Conservation (phyloP, 2,797 vertebrate genomes). For the Paratrypauchen microcephalus region DNA sequence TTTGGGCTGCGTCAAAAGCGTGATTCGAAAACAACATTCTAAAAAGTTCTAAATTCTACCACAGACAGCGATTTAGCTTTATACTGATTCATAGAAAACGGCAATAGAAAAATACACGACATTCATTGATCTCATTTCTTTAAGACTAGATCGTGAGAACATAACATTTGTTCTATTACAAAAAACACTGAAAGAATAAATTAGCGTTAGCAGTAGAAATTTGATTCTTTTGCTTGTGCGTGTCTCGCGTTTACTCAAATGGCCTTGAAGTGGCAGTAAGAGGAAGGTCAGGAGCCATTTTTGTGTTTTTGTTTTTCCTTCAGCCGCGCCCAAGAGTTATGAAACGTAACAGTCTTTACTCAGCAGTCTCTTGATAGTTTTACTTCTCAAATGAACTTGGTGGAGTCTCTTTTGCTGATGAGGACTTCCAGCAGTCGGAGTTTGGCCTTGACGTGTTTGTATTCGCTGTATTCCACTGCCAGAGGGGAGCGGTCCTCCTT, state of each 20-base stretch:
- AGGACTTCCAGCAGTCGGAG: constrained; percentile 93
- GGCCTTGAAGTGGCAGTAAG: constrained; percentile 14
- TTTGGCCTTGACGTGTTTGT: constrained; percentile 97
- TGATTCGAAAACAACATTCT: constrained; percentile 45
- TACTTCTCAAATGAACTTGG: constrained; percentile 71
- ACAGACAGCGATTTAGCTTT: constrained; percentile 29
- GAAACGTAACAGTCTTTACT: constrained; percentile 41
- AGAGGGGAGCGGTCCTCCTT: constrained; percentile 94
- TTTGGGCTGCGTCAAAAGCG: constrained; percentile 55
- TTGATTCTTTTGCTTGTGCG: constrained; percentile 41
- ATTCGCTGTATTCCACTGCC: constrained; percentile 92
- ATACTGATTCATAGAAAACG: constrained; percentile 52
- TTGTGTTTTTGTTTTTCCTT: not conserved
- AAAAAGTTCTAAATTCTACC: constrained; percentile 55
- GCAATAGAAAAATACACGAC: constrained; percentile 66
- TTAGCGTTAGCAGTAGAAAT: constrained; percentile 57
- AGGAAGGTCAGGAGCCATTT: not conserved
- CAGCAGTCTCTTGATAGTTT: not conserved
- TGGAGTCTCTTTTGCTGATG: constrained; percentile 93
- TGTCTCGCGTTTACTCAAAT: constrained; percentile 17
- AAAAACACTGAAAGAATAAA: constrained; percentile 65
- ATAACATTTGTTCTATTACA: constrained; percentile 36
- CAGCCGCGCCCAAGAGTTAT: constrained; percentile 18
- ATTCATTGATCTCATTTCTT: constrained; percentile 52
- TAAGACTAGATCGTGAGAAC: constrained; percentile 59